A percentile compares a stretch with the other conserved stretches of the same genome.
Evolutionary conservation across 2,113 vertebrate genomes (phyloP).

Genomic region (Limanda limanda): DNA sequence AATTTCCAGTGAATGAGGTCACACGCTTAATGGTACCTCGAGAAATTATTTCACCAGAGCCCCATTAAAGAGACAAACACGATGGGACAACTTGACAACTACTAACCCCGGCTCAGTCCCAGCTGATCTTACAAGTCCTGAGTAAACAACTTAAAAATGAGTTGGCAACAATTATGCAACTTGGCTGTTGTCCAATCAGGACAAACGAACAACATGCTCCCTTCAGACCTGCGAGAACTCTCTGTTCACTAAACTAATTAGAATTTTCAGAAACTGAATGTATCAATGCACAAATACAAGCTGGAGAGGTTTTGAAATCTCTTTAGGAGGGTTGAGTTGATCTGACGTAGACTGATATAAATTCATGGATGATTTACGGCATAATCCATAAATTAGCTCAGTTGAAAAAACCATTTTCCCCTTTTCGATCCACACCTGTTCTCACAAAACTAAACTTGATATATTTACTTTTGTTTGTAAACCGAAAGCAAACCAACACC

Average conservation of each 20-base stretch:
- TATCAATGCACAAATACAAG: neutral
- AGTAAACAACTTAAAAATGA: slow-evolving; percentile 50
- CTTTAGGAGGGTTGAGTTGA: neutral
- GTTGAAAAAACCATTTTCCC: neutral
- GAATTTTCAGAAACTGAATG: neutral
- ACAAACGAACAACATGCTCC: slow-evolving; percentile 22
- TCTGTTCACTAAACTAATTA: neutral
- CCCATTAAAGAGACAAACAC: slow-evolving; percentile 42
- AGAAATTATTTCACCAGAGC: slow-evolving; percentile 66
- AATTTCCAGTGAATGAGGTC: slow-evolving; percentile 83
- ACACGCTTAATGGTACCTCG: slow-evolving; percentile 62
- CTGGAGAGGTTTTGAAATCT: too few relatives aligned
- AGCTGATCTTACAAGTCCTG: slow-evolving; percentile 7
- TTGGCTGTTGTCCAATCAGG: slow-evolving; percentile 13
- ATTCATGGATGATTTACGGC: too few relatives aligned
- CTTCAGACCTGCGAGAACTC: slow-evolving; percentile 3
- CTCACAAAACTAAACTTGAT: too few relatives aligned
- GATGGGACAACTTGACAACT: slow-evolving; percentile 13
- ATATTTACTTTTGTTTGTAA: neutral
- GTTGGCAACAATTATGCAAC: slow-evolving; percentile 24
- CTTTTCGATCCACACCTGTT: neutral
- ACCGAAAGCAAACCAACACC: neutral
- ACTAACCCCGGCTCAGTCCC: neutral
- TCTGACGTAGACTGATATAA: too few relatives aligned
- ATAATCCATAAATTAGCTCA: neutral